phyloP scores from a whole-genome alignment of 2,113 vertebrate species.

The Cepphus grylle region DNA sequence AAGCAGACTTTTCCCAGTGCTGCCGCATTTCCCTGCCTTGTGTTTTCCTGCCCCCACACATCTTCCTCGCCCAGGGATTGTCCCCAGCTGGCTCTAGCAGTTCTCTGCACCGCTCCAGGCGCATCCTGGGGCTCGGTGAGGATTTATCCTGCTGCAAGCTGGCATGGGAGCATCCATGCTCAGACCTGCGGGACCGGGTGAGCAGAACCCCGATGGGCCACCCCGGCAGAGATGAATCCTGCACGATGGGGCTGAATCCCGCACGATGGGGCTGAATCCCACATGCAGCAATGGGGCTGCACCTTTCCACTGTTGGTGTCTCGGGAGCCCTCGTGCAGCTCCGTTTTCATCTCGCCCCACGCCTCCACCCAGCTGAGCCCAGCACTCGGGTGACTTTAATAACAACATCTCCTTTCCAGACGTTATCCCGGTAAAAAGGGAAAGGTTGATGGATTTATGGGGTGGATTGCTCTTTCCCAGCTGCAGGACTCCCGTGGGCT shows the following conservation, averaged over 20 bases:
- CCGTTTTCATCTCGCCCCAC: accelerated
- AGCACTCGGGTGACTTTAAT: neutral
- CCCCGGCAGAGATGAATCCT: neutral
- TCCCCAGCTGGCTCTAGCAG: neutral
- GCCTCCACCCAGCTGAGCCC: neutral
- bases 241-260: neutral
- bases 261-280: neutral
- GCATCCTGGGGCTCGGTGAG: neutral
- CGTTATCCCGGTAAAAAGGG: accelerated
- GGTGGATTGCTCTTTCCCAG: neutral
- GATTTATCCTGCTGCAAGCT: neutral
- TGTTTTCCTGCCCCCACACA: conserved; percentile 32
- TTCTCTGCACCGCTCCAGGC: neutral
- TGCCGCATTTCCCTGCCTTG: conserved; percentile 4
- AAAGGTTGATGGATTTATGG: neutral
- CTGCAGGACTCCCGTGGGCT: neutral
- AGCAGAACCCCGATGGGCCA: accelerated
- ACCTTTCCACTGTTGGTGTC: accelerated
- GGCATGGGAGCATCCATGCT: neutral
- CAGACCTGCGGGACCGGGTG: accelerated
- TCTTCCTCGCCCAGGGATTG: neutral
- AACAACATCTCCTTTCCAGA: neutral
- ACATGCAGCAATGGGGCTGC: accelerated
- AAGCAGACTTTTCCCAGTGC: conserved; percentile 3
- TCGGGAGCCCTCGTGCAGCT: neutral